Conservation (phyloP, 2,797 vertebrate species). For the Okamejei kenojei region DNA sequence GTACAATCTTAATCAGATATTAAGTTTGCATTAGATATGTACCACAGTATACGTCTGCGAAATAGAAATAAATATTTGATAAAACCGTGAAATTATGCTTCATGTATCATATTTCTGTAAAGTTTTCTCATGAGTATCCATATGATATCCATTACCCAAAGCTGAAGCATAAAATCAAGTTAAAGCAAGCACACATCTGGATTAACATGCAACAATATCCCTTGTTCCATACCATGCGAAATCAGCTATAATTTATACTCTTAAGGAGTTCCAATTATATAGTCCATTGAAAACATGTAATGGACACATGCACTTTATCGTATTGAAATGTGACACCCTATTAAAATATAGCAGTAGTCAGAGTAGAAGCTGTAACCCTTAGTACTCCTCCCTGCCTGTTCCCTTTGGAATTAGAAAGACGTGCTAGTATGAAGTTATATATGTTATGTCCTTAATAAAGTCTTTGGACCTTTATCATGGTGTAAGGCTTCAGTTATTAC, state of each 20-base stretch:
- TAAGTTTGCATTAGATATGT: background rate
- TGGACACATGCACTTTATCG: background rate
- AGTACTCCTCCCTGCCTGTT: no score
- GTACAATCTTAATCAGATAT: background rate
- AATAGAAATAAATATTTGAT: background rate
- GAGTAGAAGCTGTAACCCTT: no score
- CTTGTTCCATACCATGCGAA: background rate
- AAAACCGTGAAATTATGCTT: background rate
- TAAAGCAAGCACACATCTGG: background rate
- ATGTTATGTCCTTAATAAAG: no score
- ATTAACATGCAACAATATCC: background rate
- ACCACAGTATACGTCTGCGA: background rate
- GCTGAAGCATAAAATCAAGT: background rate
- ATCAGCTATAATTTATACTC: background rate
- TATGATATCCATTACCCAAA: background rate
- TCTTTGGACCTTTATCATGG: no score
- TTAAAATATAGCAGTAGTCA: no score
- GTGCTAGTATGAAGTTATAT: no score
- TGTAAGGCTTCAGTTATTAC: no score
- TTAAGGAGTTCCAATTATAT: background rate
- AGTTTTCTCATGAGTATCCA: background rate
- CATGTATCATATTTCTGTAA: background rate
- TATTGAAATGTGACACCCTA: background rate
- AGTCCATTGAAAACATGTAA: background rate
- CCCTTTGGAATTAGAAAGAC: no score